phyloP scores from a whole-genome alignment of 2,888 invertebrate species.

The Phyllotreta cruciferae region DNA sequence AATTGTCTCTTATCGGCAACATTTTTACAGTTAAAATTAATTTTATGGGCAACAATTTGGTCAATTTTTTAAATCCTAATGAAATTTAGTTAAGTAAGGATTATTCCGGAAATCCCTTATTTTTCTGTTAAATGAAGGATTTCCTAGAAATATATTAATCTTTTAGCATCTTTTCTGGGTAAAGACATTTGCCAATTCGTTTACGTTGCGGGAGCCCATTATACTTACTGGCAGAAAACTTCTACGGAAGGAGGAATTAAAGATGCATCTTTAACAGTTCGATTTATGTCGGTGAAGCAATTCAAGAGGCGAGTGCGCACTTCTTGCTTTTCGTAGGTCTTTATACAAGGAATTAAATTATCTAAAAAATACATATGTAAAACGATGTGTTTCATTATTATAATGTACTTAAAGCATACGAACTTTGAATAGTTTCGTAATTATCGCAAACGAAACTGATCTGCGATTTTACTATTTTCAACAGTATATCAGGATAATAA shows the following conservation, averaged over 20 bases:
- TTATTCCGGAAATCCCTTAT: too few species aligned
- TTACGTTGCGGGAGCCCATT: too few species aligned
- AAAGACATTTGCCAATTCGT: not conserved
- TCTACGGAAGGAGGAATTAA: not conserved
- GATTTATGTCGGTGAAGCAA: not conserved
- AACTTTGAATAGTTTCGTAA: conserved; percentile 3
- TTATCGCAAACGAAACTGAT: conserved; percentile 1
- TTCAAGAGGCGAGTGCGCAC: not conserved
- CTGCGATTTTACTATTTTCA: not conserved
- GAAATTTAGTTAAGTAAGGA: too few species aligned
- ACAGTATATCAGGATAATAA: not conserved
- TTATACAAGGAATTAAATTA: not conserved
- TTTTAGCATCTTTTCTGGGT: too few species aligned
- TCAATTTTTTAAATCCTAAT: too few species aligned
- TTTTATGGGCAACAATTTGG: too few species aligned
- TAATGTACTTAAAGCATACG: not conserved
- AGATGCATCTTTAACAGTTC: not conserved
- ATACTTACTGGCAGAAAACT: conserved; percentile 3
- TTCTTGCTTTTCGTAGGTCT: conserved; percentile 1
- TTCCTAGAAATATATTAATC: too few species aligned
- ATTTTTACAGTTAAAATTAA: too few species aligned
- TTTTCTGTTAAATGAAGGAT: too few species aligned
- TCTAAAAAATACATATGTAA: conserved; percentile 2
- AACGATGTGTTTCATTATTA: not conserved
- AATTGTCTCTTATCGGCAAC: too few species aligned